Evolutionary conservation across 2,888 invertebrate genomes (phyloP).

Genomic region (Drosophila pegasa): DNA sequence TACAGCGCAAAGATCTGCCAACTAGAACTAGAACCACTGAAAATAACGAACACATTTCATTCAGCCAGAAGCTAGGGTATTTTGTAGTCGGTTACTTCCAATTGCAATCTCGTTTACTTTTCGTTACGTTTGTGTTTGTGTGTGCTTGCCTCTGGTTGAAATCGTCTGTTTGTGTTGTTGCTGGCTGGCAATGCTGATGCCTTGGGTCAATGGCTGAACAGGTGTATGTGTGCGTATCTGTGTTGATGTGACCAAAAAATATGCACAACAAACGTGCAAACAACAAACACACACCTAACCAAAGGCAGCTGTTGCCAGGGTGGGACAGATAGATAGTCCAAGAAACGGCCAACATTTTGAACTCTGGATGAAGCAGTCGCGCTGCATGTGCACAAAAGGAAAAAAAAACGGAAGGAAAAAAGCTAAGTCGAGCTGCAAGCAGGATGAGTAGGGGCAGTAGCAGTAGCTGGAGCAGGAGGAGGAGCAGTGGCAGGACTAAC

Average conservation of each 20-base stretch:
- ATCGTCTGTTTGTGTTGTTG: conserved; percentile 60
- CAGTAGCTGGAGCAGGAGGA: not conserved
- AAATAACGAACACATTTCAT: no score
- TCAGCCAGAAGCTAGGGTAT: not conserved
- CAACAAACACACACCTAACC: conserved; percentile 20
- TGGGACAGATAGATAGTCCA: conserved; percentile 14
- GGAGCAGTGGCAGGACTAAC: conserved; percentile 56
- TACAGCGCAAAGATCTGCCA: no score
- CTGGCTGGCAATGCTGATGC: conserved; percentile 46
- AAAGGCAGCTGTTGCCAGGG: conserved; percentile 20
- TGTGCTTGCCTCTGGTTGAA: conserved; percentile 47
- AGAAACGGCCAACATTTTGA: conserved; percentile 36
- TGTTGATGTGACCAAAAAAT: conserved; percentile 64
- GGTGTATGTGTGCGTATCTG: conserved; percentile 32
- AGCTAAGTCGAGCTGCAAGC: conserved; percentile 20
- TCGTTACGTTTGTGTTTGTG: conserved; percentile 13
- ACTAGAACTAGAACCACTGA: no score
- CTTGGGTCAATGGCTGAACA: conserved; percentile 70
- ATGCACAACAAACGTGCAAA: conserved; percentile 54
- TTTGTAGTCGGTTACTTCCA: not conserved
- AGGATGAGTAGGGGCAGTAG: conserved; percentile 13
- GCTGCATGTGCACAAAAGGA: conserved; percentile 23
- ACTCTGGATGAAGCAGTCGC: conserved; percentile 19
- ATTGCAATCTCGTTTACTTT: not conserved
- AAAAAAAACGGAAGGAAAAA: conserved; percentile 1